phyloP scores from a whole-genome alignment of 2,888 invertebrate species.

The Meiosimyza decipiens region DNA sequence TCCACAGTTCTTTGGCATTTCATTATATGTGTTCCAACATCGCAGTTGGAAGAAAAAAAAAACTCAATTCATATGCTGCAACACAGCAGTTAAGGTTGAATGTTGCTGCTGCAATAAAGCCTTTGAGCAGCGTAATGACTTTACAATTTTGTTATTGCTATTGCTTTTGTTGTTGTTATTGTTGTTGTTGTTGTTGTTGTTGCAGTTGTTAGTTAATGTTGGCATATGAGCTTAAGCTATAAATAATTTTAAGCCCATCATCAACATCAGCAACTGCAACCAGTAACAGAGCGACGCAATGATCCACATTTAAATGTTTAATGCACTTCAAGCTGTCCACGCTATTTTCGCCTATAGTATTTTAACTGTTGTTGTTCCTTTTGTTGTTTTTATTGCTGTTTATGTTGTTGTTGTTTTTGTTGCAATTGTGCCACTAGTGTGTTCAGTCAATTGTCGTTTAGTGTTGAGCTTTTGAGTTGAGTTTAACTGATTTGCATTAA shows the following conservation, averaged over 20 bases:
- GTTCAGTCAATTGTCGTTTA: constrained; percentile 20
- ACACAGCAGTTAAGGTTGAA: neutral
- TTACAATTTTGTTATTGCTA: constrained; percentile 60
- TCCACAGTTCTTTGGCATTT: too few species aligned
- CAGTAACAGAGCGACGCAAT: constrained; percentile 54
- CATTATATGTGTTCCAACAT: too few species aligned
- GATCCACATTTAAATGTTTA: constrained; percentile 59
- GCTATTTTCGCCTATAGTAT: neutral
- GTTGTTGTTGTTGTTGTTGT: constrained; percentile 37
- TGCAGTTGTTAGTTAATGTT: constrained; percentile 10
- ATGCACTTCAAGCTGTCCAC: constrained; percentile 28
- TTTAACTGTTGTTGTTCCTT: constrained; percentile 30
- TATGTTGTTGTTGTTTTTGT: constrained; percentile 12
- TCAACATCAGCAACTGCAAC: constrained; percentile 49
- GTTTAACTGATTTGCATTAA: constrained; percentile 8
- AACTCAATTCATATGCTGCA: too few species aligned
- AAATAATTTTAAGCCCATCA: constrained; percentile 62
- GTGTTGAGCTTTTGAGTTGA: constrained; percentile 29
- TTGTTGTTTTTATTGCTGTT: constrained; percentile 20
- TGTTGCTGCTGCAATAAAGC: neutral
- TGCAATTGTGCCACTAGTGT: constrained; percentile 24
- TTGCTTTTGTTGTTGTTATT: constrained; percentile 49
- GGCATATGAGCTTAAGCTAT: constrained; percentile 53
- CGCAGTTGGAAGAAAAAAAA: too few species aligned
- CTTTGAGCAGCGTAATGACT: constrained; percentile 55